These are phyloP conservation scores for Prosapia bicincta DNA, from an alignment of 2,888 invertebrate genomes.

Conservation along the genomic window DNA sequence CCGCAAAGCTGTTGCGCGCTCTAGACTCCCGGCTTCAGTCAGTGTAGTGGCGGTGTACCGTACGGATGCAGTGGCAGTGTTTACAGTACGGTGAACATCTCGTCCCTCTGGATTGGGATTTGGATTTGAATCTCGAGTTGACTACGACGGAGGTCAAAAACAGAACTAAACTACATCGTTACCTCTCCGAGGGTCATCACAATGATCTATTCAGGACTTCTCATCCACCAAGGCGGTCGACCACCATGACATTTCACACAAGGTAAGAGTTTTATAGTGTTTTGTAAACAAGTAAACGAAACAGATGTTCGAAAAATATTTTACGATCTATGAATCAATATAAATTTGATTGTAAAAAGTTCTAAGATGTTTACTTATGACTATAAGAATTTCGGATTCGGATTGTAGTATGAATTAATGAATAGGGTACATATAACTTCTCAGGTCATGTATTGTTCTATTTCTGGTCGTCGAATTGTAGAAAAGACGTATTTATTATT, in stretches of 20 bases:
- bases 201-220: constrained; percentile 29
- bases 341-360: too few relatives aligned
- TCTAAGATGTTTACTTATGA: too few relatives aligned
- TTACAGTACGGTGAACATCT: constrained; percentile 21
- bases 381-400: too few relatives aligned
- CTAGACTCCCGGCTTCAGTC: constrained; percentile 7
- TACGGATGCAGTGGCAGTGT: constrained; percentile 21
- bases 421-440: too few relatives aligned
- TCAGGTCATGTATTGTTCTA: too few relatives aligned
- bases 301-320: too few relatives aligned
- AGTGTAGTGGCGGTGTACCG: constrained; percentile 8
- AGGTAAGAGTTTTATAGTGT: constrained; percentile 34
- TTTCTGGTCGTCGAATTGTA: too few relatives aligned
- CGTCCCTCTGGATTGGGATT: constrained; percentile 36
- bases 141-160: constrained; percentile 17
- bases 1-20: neutral
- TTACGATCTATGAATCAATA: too few relatives aligned
- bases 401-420: too few relatives aligned
- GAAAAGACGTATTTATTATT: too few relatives aligned
- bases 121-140: constrained; percentile 36
- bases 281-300: too few relatives aligned
- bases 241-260: constrained; percentile 34
- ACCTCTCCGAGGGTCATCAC: constrained; percentile 37
- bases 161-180: constrained; percentile 34
- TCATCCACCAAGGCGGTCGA: constrained; percentile 32